Evolutionary conservation across 2,113 vertebrate species (phyloP).

Genomic region (Xyrauchen texanus): DNA sequence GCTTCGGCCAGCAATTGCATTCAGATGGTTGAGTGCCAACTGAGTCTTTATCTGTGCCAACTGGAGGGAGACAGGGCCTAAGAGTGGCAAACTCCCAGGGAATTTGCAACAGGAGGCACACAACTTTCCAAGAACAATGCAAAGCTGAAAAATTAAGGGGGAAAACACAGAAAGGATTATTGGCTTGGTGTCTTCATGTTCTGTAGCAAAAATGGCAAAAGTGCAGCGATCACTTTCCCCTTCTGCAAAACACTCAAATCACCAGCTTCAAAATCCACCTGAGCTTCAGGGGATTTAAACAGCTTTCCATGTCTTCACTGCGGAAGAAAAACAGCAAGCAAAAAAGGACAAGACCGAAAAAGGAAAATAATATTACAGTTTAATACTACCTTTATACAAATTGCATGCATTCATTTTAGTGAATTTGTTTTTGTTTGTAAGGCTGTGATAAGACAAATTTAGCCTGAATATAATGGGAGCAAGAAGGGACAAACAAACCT

Average conservation of each 20-base stretch:
- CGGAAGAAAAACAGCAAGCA: constrained; percentile 39
- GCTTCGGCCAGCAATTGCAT: constrained; percentile 70
- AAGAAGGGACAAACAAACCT: too few species aligned
- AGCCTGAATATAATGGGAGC: too few species aligned
- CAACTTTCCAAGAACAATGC: constrained; percentile 88
- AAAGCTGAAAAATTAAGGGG: constrained; percentile 84
- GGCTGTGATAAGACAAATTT: too few species aligned
- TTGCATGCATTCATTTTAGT: neutral
- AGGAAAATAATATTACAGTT: constrained; percentile 31
- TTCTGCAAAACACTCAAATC: neutral
- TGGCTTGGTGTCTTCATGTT: constrained; percentile 53
- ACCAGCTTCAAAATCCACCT: constrained; percentile 16
- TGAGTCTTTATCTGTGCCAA: constrained; percentile 87
- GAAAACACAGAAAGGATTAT: constrained; percentile 82
- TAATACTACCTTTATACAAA: constrained; percentile 1
- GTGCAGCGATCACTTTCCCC: constrained; percentile 19
- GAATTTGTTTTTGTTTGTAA: too few species aligned
- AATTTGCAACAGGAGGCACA: constrained; percentile 84
- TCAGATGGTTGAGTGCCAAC: constrained; percentile 82
- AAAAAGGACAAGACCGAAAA: constrained; percentile 33
- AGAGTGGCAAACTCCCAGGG: constrained; percentile 80
- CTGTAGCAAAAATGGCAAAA: constrained; percentile 29
- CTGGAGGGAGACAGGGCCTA: constrained; percentile 84
- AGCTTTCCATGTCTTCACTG: constrained; percentile 43
- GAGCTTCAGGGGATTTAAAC: constrained; percentile 7